Percentiles rank a stretch among this genome's conserved stretches.
These are phyloP conservation scores for Zaprionus tsacasi DNA, from an alignment of 1,140 invertebrate genomes.

Conservation along the genomic window DNA sequence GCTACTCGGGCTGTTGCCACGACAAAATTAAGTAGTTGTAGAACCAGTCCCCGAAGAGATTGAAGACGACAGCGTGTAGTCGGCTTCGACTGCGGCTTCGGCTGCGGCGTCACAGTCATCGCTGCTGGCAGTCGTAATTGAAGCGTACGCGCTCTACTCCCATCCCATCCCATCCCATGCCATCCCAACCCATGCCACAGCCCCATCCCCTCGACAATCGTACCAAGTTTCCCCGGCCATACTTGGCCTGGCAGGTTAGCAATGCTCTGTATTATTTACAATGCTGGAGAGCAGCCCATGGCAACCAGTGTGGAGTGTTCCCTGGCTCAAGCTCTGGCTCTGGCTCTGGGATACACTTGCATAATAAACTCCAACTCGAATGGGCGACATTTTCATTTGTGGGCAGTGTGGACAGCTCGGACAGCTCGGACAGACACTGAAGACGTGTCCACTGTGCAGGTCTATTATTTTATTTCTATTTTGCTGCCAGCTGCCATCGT, in stretches of 20 bases:
- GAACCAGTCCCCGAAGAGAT: conserved; percentile 69
- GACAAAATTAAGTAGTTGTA: conserved; percentile 76
- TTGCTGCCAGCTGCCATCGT: conserved; percentile 37
- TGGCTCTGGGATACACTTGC: conserved; percentile 37
- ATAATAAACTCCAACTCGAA: conserved; percentile 71
- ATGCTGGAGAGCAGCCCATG: conserved; percentile 33
- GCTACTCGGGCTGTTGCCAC: conserved; percentile 29
- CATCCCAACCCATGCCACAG: too few species aligned
- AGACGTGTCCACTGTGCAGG: conserved; percentile 29
- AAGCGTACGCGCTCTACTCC: conserved; percentile 60
- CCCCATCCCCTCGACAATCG: conserved; percentile 52
- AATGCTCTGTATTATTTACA: conserved; percentile 78
- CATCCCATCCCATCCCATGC: neutral
- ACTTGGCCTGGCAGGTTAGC: conserved; percentile 43
- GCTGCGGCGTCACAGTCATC: conserved; percentile 31
- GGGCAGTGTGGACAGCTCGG: conserved; percentile 5
- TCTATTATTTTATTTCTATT: conserved; percentile 77
- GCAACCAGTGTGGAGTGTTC: neutral
- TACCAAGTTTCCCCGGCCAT: conserved; percentile 46
- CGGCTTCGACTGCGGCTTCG: too few species aligned
- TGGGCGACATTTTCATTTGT: conserved; percentile 78
- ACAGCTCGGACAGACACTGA: neutral
- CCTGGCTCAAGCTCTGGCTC: neutral
- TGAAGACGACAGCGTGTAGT: conserved; percentile 40
- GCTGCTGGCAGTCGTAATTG: conserved; percentile 60